phyloP scores from a whole-genome alignment of 2,888 invertebrate species.

The Abrostola tripartita region DNA sequence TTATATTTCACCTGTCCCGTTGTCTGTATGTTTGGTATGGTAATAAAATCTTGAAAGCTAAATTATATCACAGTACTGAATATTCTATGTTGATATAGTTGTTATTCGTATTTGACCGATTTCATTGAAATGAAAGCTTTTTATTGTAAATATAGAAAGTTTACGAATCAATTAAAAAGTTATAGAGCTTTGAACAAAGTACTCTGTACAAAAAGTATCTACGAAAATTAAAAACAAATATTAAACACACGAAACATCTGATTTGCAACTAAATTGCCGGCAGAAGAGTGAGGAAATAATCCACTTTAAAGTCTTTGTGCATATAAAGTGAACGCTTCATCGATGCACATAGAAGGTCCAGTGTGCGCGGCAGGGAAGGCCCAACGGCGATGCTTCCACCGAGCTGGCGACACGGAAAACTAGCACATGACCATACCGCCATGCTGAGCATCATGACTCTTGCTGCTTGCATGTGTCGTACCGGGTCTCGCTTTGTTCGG shows the following conservation, averaged over 20 bases:
- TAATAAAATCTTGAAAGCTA: no score
- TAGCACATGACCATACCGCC: not conserved
- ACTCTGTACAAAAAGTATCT: not conserved
- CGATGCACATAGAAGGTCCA: constrained; percentile 9
- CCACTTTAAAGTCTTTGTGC: constrained; percentile 39
- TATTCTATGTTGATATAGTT: no score
- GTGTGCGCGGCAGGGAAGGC: not conserved
- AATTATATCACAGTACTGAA: no score
- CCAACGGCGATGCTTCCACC: not conserved
- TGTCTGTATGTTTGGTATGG: no score
- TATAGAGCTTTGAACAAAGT: no score
- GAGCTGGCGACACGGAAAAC: not conserved
- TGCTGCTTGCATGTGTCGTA: no score
- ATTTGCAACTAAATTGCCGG: constrained; percentile 49
- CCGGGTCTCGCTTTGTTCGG: not conserved
- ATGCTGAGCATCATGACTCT: no score
- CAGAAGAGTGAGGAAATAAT: constrained; percentile 30
- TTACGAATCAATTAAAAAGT: no score
- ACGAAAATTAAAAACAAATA: constrained; percentile 1
- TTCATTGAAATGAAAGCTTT: no score
- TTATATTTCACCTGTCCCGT: no score
- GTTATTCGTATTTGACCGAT: no score
- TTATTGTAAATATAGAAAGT: no score
- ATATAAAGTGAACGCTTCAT: constrained; percentile 14
- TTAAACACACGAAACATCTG: constrained; percentile 18